Evolutionary conservation across 2,888 invertebrate genomes (phyloP).

Genomic region (Nephrotoma guestfalica): DNA sequence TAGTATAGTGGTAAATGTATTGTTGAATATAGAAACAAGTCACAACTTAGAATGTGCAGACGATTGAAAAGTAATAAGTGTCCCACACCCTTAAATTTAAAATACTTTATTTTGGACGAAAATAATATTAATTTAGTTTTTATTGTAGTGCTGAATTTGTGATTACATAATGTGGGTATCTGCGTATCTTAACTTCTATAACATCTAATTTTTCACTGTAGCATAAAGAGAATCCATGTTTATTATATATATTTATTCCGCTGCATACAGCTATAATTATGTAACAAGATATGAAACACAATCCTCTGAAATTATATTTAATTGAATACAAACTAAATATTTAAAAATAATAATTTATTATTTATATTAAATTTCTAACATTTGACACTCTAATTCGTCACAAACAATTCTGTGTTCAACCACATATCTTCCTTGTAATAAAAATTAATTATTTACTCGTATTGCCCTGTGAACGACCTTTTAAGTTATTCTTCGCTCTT

Average conservation of each 20-base stretch:
- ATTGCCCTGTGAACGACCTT: not conserved
- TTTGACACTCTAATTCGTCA: not conserved
- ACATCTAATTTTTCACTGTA: not conserved
- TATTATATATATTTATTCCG: not conserved
- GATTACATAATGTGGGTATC: not conserved
- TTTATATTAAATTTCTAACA: not conserved
- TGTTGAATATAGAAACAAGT: too few relatives aligned
- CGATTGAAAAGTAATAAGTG: too few relatives aligned
- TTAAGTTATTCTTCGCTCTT: not conserved
- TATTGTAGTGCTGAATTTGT: not conserved
- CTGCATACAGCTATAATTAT: not conserved
- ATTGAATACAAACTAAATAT: not conserved
- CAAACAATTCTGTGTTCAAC: not conserved
- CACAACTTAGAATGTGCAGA: too few relatives aligned
- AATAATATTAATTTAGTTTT: too few relatives aligned
- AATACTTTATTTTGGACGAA: too few relatives aligned
- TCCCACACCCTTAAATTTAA: too few relatives aligned
- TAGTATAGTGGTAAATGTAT: too few relatives aligned
- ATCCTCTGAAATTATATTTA: not conserved
- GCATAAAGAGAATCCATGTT: not conserved
- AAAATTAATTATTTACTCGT: not conserved
- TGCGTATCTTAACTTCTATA: not conserved
- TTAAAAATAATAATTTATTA: not conserved
- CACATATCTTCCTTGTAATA: not conserved
- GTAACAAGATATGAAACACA: not conserved